Evolutionary conservation across 2,888 invertebrate species (phyloP).

Genomic region (Drosophila mimetica): DNA sequence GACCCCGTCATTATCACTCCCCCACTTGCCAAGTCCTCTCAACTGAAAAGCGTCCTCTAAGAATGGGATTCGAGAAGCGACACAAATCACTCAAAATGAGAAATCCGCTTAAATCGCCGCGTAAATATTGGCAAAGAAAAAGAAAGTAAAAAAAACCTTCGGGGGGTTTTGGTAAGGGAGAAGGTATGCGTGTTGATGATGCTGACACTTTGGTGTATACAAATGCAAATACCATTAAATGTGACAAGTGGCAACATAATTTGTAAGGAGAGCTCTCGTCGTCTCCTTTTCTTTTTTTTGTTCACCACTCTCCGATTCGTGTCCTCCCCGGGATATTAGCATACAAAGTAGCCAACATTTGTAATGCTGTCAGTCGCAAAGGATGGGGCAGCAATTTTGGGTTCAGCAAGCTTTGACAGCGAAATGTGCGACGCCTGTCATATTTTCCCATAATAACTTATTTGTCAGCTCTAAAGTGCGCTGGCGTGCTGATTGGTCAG

Average conservation of each 20-base stretch:
- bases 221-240: slow-evolving; percentile 82
- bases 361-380: slow-evolving; percentile 23
- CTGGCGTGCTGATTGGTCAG: slow-evolving; percentile 35
- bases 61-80: slow-evolving; percentile 66
- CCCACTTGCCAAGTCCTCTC: slow-evolving; percentile 7
- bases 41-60: slow-evolving; percentile 50
- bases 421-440: slow-evolving; percentile 76
- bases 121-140: slow-evolving; percentile 77
- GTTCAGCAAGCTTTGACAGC: slow-evolving; percentile 20
- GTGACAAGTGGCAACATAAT: slow-evolving; percentile 82
- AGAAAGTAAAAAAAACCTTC: slow-evolving; percentile 36
- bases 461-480: slow-evolving; percentile 50
- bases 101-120: slow-evolving; percentile 78
- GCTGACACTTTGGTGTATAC: slow-evolving; percentile 75
- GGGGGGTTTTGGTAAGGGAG: slow-evolving; percentile 8
- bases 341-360: slow-evolving; percentile 74
- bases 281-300: slow-evolving; percentile 29
- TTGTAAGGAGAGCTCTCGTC: slow-evolving; percentile 64
- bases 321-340: slow-evolving; percentile 68
- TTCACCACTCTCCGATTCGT: slow-evolving; percentile 12
- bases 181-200: slow-evolving; percentile 63
- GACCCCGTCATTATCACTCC: slow-evolving; percentile 21
- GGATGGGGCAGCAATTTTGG: neutral
- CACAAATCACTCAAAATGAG: slow-evolving; percentile 79
- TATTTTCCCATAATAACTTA: slow-evolving; percentile 82